Conservation (phyloP, 2,888 invertebrate species). For the Campoletis raptor region DNA sequence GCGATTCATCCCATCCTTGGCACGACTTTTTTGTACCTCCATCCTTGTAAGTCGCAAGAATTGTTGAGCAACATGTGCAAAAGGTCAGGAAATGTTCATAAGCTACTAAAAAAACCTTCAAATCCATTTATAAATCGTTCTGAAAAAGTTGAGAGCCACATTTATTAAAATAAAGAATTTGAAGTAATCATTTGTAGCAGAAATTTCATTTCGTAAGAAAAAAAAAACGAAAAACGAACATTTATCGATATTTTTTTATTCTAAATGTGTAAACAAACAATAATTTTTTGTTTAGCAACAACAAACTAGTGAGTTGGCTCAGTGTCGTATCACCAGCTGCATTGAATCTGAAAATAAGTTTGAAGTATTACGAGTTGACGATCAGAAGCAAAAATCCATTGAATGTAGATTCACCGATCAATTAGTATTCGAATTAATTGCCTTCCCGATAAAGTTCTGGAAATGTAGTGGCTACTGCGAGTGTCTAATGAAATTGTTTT, state of each 20-base stretch:
- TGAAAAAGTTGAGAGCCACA: not conserved
- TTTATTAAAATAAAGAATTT: not conserved
- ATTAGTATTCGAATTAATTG: not conserved
- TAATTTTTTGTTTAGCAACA: slow-evolving; percentile 76
- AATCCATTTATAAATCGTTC: not conserved
- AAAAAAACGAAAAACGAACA: not conserved
- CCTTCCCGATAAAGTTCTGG: not conserved
- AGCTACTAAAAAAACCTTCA: not conserved
- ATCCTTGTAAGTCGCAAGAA: slow-evolving; percentile 81
- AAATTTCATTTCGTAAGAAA: not conserved
- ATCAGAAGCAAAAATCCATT: not conserved
- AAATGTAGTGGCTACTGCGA: not conserved
- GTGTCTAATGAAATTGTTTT: not conserved
- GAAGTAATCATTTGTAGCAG: not conserved
- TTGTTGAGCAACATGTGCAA: slow-evolving; percentile 75
- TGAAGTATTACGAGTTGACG: slow-evolving; percentile 79
- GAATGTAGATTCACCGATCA: not conserved
- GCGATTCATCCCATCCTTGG: slow-evolving; percentile 82
- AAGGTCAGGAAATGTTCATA: slow-evolving; percentile 75
- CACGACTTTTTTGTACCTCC: slow-evolving; percentile 80
- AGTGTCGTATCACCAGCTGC: slow-evolving; percentile 80
- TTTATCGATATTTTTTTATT: not conserved
- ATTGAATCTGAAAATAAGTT: slow-evolving; percentile 75
- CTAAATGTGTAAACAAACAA: not conserved
- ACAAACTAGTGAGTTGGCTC: slow-evolving; percentile 83